These are phyloP conservation scores for Bilobella aurantiaca DNA, from an alignment of 1,140 invertebrate species.

Conservation along the genomic window DNA sequence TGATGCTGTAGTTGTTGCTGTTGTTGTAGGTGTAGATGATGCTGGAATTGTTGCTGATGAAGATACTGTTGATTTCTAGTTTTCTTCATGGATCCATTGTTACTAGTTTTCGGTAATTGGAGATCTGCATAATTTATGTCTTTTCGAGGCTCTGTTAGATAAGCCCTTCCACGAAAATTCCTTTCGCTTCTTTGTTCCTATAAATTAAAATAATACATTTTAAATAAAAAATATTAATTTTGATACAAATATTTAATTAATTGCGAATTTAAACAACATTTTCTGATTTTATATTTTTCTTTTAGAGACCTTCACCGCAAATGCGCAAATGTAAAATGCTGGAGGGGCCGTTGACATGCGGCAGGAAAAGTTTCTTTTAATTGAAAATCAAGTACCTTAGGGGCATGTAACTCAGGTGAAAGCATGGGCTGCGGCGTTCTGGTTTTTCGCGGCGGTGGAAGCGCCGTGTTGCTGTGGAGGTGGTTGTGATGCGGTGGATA, in stretches of 20 bases:
- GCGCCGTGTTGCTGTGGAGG: conserved; percentile 1
- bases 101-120: conserved; percentile 32
- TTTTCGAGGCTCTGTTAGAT: conserved; percentile 24
- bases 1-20: conserved; percentile 9
- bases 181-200: conserved; percentile 25
- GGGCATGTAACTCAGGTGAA: conserved; percentile 33
- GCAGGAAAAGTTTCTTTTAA: conserved; percentile 13
- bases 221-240: background rate
- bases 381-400: conserved; percentile 33
- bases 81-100: conserved; percentile 35
- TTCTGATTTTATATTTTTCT: too few relatives aligned
- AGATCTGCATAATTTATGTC: conserved; percentile 34
- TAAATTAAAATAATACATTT: conserved; percentile 1
- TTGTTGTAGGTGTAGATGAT: conserved; percentile 15
- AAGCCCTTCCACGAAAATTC: conserved; percentile 26
- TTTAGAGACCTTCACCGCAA: too few relatives aligned
- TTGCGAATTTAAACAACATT: too few relatives aligned
- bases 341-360: too few relatives aligned
- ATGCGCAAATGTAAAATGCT: too few relatives aligned
- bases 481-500: conserved; percentile 23
- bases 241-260: too few relatives aligned
- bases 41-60: conserved; percentile 18
- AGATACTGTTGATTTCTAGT: conserved; percentile 25
- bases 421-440: conserved; percentile 25
- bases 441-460: background rate